These are phyloP conservation scores for Leptinotarsa undecemlineata DNA, from an alignment of 1,140 invertebrate species.

Conservation along the genomic window DNA sequence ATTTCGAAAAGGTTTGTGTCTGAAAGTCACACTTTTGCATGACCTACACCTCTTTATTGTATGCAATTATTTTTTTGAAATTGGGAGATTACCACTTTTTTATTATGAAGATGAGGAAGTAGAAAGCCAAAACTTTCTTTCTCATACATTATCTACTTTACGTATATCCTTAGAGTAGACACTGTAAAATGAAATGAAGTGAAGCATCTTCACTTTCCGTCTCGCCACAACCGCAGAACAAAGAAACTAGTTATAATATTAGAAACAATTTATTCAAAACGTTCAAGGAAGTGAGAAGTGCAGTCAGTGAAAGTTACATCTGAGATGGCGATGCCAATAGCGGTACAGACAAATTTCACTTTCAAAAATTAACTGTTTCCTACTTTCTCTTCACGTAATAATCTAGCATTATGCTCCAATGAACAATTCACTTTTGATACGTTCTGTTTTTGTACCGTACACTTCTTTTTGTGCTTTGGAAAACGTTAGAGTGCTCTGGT, in stretches of 20 bases:
- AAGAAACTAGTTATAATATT: neutral
- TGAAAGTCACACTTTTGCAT: too few species aligned
- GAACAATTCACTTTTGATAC: slow-evolving; percentile 16
- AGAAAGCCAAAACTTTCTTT: too few species aligned
- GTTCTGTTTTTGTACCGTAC: slow-evolving; percentile 4
- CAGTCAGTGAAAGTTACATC: slow-evolving; percentile 24
- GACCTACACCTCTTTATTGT: too few species aligned
- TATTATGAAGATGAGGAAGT: too few species aligned
- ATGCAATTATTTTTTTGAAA: too few species aligned
- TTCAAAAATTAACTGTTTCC: slow-evolving; percentile 38
- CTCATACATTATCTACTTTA: too few species aligned
- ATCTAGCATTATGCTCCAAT: slow-evolving; percentile 11
- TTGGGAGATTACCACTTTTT: too few species aligned
- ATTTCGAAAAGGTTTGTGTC: too few species aligned
- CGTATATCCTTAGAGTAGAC: too few species aligned
- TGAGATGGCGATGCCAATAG: slow-evolving; percentile 21
- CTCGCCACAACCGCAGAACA: neutral
- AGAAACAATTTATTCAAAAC: neutral
- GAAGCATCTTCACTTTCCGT: neutral
- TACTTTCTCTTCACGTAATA: slow-evolving; percentile 39
- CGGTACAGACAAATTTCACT: slow-evolving; percentile 36
- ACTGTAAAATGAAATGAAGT: too few species aligned
- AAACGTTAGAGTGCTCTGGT: neutral
- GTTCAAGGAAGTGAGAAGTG: slow-evolving; percentile 9
- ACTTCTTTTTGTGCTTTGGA: neutral